These are phyloP conservation scores for Perca fluviatilis DNA, from an alignment of 2,113 vertebrate genomes.

Conservation along the genomic window DNA sequence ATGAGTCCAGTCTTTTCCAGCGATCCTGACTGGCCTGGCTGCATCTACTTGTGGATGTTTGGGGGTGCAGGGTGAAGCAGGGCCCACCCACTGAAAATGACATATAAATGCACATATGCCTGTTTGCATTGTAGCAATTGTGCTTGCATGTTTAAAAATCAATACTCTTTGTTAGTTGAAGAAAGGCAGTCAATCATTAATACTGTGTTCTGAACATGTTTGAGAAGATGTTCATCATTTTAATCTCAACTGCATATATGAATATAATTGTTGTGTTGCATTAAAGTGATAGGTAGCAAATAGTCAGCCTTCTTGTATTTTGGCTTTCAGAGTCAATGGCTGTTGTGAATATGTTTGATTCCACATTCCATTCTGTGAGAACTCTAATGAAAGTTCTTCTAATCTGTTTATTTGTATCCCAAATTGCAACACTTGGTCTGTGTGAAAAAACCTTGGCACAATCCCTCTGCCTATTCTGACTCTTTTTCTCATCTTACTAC, in stretches of 20 bases:
- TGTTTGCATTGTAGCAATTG: not conserved
- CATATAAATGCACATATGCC: not conserved
- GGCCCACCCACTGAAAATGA: conserved; percentile 43
- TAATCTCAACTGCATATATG: not conserved
- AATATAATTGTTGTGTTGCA: not conserved
- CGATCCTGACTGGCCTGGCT: conserved; percentile 39
- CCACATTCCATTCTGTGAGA: too few species aligned
- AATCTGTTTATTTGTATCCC: too few species aligned
- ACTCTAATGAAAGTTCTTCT: too few species aligned
- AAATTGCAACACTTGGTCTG: too few species aligned
- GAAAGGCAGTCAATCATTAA: not conserved
- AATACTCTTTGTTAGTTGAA: not conserved
- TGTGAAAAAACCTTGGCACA: too few species aligned
- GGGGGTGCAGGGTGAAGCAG: not conserved
- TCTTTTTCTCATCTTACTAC: too few species aligned
- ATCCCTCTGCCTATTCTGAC: too few species aligned
- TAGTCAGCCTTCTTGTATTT: not conserved
- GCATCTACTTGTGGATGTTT: conserved; percentile 34
- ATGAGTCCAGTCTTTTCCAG: conserved; percentile 42
- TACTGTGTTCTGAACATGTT: not conserved
- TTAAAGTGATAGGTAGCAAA: not conserved
- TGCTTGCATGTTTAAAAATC: not conserved
- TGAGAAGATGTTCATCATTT: not conserved
- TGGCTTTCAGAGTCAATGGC: not conserved
- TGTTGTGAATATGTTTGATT: too few species aligned